A percentile compares a stretch with the other conserved stretches of the same genome.
phyloP scores from a whole-genome alignment of 2,888 invertebrate genomes.

The Spisula subtruncata region DNA sequence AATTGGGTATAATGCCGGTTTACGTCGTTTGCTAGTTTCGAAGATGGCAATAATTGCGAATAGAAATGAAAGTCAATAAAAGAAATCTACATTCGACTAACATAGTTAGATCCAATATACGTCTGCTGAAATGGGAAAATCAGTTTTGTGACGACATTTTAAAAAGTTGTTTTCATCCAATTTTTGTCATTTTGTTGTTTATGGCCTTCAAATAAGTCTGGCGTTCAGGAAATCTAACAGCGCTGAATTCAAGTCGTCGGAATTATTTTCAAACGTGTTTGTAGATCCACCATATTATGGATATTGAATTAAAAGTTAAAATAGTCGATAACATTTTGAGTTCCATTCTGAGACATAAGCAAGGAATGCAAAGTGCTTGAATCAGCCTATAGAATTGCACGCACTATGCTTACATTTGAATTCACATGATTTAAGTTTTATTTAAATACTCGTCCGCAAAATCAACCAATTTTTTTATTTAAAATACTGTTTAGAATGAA shows the following conservation, averaged over 20 bases:
- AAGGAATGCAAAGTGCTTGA: too few species aligned
- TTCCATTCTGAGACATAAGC: too few species aligned
- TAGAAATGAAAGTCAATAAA: constrained; percentile 14
- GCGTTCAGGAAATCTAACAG: background rate
- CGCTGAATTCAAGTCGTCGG: background rate
- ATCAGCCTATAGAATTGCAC: too few species aligned
- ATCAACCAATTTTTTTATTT: too few species aligned
- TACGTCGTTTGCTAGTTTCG: constrained; percentile 19
- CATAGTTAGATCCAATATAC: background rate
- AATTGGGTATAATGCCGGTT: background rate
- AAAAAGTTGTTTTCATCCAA: background rate
- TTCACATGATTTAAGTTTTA: too few species aligned
- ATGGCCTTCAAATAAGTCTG: background rate
- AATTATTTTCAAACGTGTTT: background rate
- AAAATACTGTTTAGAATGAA: too few species aligned
- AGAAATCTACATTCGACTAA: constrained; percentile 2
- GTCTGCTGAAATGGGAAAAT: background rate
- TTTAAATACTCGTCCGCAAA: too few species aligned
- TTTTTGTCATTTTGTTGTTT: background rate
- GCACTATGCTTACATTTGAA: too few species aligned
- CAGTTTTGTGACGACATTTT: background rate
- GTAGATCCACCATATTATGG: background rate
- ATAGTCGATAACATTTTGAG: background rate
- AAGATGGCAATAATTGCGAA: background rate
- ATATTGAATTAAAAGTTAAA: background rate